phyloP scores from a whole-genome alignment of 2,888 invertebrate genomes.

The Lacanobia wlatinum region DNA sequence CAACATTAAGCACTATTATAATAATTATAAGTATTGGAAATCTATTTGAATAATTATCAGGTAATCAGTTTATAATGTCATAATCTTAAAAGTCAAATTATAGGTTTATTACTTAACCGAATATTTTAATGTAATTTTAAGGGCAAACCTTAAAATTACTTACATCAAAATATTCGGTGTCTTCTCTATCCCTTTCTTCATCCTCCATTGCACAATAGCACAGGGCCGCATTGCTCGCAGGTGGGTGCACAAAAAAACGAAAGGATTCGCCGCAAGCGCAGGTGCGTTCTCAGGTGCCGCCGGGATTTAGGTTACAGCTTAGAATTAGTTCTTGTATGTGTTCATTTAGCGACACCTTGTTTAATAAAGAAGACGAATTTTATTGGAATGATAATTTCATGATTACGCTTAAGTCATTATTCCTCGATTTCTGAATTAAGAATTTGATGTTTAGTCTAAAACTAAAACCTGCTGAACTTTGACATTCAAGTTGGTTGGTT shows the following conservation, averaged over 20 bases:
- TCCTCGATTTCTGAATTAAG: neutral
- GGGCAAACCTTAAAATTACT: no score
- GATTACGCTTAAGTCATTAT: slow-evolving; percentile 6
- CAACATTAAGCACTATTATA: no score
- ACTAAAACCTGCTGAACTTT: no score
- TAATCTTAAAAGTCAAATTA: no score
- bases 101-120: no score
- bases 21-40: no score
- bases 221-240: slow-evolving; percentile 78
- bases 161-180: neutral
- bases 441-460: neutral
- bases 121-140: no score
- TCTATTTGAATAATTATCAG: no score
- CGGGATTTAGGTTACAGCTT: slow-evolving; percentile 83
- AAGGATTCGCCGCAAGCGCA: slow-evolving; percentile 87
- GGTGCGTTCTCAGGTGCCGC: slow-evolving; percentile 80
- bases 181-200: slow-evolving; percentile 64
- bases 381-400: slow-evolving; percentile 1
- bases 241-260: slow-evolving; percentile 87
- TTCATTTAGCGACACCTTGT: slow-evolving; percentile 56
- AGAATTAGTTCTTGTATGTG: slow-evolving; percentile 66
- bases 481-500: no score
- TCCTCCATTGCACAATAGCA: slow-evolving; percentile 83
- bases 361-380: slow-evolving; percentile 5
- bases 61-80: no score